Percentiles rank a stretch among this genome's conserved stretches.
These are phyloP conservation scores for Bombyx huttoni DNA, from an alignment of 2,888 invertebrate species.

Conservation along the genomic window DNA sequence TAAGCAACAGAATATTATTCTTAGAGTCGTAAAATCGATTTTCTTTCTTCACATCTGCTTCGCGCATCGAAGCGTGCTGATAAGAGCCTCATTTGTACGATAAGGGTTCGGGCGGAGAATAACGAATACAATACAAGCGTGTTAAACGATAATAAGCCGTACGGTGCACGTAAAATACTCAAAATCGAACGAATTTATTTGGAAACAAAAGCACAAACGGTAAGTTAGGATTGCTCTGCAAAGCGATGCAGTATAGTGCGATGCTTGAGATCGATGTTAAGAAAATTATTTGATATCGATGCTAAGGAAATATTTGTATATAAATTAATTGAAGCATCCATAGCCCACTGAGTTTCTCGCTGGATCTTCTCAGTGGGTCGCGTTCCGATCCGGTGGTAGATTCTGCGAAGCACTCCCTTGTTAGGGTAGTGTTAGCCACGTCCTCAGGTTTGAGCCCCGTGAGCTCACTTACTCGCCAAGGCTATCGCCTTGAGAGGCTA, in stretches of 20 bases:
- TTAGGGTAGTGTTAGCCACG: no score
- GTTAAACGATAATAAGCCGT: background rate
- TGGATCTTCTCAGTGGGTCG: no score
- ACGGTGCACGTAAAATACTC: background rate
- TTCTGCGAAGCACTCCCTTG: no score
- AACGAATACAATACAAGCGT: background rate
- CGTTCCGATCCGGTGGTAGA: no score
- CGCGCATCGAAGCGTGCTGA: constrained; percentile 16
- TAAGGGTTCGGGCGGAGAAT: constrained; percentile 3
- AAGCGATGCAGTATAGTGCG: background rate
- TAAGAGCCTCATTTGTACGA: constrained; percentile 14
- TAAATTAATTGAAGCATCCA: no score
- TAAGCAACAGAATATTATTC: no score
- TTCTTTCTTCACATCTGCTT: constrained; percentile 16
- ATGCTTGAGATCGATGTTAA: background rate
- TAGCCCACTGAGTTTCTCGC: no score
- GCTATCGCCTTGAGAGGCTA: no score
- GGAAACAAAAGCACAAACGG: background rate
- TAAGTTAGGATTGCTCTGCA: background rate
- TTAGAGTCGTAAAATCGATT: constrained; percentile 14
- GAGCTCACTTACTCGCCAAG: no score
- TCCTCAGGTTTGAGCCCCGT: no score
- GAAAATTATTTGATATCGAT: no score
- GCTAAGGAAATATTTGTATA: no score
- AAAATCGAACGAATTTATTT: background rate